Evolutionary conservation across 2,113 vertebrate genomes (phyloP).

Genomic region (Centropus unirufus): DNA sequence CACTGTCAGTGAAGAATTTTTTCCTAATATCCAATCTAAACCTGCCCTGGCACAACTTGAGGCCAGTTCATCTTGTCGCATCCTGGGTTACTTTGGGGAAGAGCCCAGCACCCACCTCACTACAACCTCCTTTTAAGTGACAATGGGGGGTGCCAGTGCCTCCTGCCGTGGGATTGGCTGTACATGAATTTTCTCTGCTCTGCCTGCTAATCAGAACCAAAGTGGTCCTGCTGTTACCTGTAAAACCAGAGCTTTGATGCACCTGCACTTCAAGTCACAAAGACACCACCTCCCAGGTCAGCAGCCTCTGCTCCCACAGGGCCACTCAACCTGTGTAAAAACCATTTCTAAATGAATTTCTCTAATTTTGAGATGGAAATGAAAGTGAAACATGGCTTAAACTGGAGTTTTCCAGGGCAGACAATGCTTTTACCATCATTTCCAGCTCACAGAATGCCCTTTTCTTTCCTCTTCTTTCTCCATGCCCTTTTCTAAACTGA

Average conservation of each 20-base stretch:
- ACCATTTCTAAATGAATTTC: neutral
- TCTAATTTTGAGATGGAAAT: neutral
- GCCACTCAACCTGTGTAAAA: neutral
- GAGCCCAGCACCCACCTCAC: too few species aligned
- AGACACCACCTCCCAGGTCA: neutral
- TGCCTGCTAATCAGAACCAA: neutral
- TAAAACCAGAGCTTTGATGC: neutral
- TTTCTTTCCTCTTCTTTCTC: neutral
- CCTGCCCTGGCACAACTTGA: too few species aligned
- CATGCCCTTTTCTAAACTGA: conserved; percentile 4
- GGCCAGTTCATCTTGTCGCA: too few species aligned
- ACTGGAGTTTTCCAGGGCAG: neutral
- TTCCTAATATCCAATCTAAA: too few species aligned
- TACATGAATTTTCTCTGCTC: fast-evolving
- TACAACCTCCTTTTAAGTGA: too few species aligned
- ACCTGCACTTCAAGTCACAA: too few species aligned
- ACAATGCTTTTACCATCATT: neutral
- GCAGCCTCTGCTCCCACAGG: neutral
- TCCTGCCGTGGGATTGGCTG: neutral
- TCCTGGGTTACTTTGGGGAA: too few species aligned
- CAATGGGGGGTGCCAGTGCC: fast-evolving
- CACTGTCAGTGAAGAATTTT: too few species aligned
- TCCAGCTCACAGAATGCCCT: neutral
- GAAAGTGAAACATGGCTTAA: fast-evolving
- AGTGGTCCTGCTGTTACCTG: neutral